Conservation (phyloP, 2,113 vertebrate genomes). For the Corythornis vintsioides region DNA sequence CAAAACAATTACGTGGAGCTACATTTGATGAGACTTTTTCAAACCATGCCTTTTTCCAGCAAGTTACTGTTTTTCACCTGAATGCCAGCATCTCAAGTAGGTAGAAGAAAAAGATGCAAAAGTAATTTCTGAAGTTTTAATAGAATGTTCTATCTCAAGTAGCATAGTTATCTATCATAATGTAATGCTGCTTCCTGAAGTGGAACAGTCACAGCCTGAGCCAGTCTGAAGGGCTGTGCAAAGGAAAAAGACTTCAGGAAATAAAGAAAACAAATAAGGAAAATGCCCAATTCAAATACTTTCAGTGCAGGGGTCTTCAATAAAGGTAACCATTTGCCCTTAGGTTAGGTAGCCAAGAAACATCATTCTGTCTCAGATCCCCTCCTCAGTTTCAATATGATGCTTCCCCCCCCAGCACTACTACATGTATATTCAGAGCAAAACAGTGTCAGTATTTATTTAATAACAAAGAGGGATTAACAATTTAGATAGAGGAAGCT, state of each 20-base stretch:
- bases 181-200: neutral
- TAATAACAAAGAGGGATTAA: neutral
- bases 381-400: neutral
- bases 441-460: neutral
- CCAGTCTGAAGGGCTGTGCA: neutral
- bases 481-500: accelerated
- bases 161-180: neutral
- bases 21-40: neutral
- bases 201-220: neutral
- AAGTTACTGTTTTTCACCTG: neutral
- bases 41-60: neutral
- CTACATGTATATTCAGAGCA: neutral
- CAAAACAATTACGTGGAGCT: neutral
- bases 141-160: neutral
- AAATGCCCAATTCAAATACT: neutral
- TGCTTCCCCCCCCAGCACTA: accelerated
- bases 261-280: neutral
- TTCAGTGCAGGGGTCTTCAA: neutral
- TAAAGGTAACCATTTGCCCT: neutral
- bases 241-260: neutral
- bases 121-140: neutral
- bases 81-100: neutral
- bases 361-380: neutral
- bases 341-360: neutral
- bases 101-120: neutral